Evolutionary conservation across 1,140 invertebrate species (phyloP).

Genomic region (Aphelenchoides avenae): DNA sequence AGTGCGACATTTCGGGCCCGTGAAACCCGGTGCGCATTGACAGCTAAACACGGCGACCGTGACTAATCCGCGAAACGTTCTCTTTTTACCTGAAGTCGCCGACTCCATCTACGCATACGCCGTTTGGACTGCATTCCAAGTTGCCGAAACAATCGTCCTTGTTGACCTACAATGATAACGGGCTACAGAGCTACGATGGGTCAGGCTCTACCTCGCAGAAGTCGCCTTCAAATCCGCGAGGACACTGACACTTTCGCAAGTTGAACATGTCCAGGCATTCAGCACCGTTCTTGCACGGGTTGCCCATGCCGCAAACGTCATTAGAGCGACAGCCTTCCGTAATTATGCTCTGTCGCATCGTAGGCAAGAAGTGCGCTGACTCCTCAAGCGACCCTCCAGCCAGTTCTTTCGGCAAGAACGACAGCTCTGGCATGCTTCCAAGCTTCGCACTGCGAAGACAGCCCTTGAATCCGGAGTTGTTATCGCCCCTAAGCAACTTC

Average conservation of each 20-base stretch:
- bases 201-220: constrained; percentile 34
- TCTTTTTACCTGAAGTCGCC: constrained; percentile 12
- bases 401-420: constrained; percentile 66
- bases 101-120: constrained; percentile 52
- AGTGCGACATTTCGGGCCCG: constrained; percentile 14
- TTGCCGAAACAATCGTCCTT: constrained; percentile 10
- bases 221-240: constrained; percentile 45
- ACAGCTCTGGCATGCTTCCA: constrained; percentile 77
- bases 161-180: constrained; percentile 20
- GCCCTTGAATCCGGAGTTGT: constrained; percentile 71
- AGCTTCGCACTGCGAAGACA: constrained; percentile 85
- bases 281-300: constrained; percentile 46
- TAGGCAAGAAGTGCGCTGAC: constrained; percentile 26
- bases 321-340: constrained; percentile 40
- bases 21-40: constrained; percentile 17
- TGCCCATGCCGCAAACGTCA: constrained; percentile 35
- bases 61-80: constrained; percentile 1
- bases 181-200: no score
- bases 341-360: constrained; percentile 23
- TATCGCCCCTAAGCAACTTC: no score
- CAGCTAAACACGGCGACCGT: constrained; percentile 5
- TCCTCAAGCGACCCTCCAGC: constrained; percentile 4
- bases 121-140: constrained; percentile 33
- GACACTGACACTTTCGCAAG: constrained; percentile 36
- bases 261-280: constrained; percentile 52